Evolutionary conservation across 2,888 invertebrate species (phyloP), one percentile per base, ranked within the genome.

Genomic region (Eupithecia abbreviata): DNA sequence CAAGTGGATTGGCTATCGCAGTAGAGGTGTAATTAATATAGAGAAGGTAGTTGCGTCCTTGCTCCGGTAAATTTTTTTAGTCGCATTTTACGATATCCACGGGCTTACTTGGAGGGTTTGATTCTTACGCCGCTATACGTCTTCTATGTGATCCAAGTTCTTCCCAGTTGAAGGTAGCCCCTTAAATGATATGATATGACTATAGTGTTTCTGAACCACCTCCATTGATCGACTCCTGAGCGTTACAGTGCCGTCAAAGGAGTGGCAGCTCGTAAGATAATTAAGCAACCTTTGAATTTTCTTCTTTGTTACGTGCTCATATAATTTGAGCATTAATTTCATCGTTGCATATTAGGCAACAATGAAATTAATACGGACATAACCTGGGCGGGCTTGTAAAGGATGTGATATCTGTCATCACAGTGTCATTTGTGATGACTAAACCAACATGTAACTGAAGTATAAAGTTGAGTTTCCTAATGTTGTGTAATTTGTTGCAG

Each of bases 401-500:
- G n/a, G n/a, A 3, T 55, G 9, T 58, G 3, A 58, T 18, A 58
- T 58, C 7, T n/a, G 55, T 55, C 55, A n/a, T 18, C 18, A n/a
- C 9, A 18, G 10, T 2, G 30, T 62, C 4, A 62, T 30, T 4
- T 62, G 62, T 58, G 18, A n/a, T 58, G 58, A 58, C 58, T 18
- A 9, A 58, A 18, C 18, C 18, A 58, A 3, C 9, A 18, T 58
- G 58, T 58, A n/a, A 58, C 18, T 30, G 12, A 18, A 62, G 12
- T 2, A 30, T 62, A 12, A 62, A 66, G 66, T 66, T 13, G 6
- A 12, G 0, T 42, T 42, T 42, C 42, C 5, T 66, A 42, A 66
- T 68, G 43, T 43, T 68, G 43, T 45, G 42, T 45, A 3, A 18
- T 69, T 68, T 69, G 69, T 69, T 69, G 7, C 69, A 69, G 90